Base-by-base conservation (phyloP, 2,888 invertebrate species). In the Cheilosia vernalis region DNA sequence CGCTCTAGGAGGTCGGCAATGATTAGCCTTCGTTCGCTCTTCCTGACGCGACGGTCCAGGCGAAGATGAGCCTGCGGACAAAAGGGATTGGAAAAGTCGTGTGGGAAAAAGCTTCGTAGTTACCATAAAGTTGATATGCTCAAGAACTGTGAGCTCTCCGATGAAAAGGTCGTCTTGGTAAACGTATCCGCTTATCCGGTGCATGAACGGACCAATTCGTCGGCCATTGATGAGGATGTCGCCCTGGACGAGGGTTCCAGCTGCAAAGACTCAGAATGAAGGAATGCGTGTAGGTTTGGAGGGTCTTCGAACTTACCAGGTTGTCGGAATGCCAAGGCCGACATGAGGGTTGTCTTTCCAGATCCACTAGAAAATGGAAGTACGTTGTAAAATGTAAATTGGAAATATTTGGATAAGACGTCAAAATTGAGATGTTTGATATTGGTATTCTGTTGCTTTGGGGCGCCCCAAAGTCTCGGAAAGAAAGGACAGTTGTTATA, bases 121-220 rank as follows among this genome's bases (percentile, higher is more conserved):
- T 78, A 91, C 97, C 97, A 98, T 97, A 88, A 98, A 96, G 88
- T 94, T 94, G 74, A 98, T 94, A 90, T 98, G 98, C 90, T 98
- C 98, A 87, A 94, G 92, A 27, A 98, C 97, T 0, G 97, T 97
- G 84, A 98, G 93, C 49, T 96, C 95, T 3, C 96, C 96, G 6
- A 97, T 95, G 89, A 98, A 98, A 60, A 98, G 93, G 89, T 98
- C 98, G 87, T 98, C 97, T 91, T 98, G 98, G 88, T 98, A 97
- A 93, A 98, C 97, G 92, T 96, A 98, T 0, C 97, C 98, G 88
- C 96, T 96, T 83, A 97, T 94, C 73, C 94, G 93, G 89, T 95
- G 95, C 96, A 97, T 96, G 90, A 95, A 96, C 76, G 94, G 94
- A 2, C 95, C 95, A 13, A 96, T 93, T 0, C 94, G 93, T 40